A percentile compares a stretch with the other conserved stretches of the same genome.
Conservation (phyloP, 1,140 invertebrate genomes). For the Drosophila kepulauana region DNA sequence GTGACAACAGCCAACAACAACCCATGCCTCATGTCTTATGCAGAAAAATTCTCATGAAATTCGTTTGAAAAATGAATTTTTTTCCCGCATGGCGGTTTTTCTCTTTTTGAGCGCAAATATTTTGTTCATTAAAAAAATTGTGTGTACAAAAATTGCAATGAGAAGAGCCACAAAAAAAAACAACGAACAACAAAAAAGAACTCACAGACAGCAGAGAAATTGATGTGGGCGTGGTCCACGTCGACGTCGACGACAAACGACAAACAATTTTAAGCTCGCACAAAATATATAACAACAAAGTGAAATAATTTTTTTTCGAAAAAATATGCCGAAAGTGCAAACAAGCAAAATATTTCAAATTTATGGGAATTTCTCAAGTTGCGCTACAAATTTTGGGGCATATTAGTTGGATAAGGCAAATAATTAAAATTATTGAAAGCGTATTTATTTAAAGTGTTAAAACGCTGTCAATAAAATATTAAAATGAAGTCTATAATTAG, state of each 20-base stretch:
- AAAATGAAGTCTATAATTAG: no score
- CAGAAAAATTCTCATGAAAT: slow-evolving; percentile 61
- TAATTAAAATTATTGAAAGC: not conserved
- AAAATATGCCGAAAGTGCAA: slow-evolving; percentile 75
- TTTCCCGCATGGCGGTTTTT: slow-evolving; percentile 2
- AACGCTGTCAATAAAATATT: no score
- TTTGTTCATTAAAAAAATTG: slow-evolving; percentile 38
- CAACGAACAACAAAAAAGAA: not conserved
- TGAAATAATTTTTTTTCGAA: slow-evolving; percentile 32
- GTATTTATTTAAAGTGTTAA: not conserved
- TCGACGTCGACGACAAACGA: slow-evolving; percentile 49
- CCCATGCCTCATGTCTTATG: slow-evolving; percentile 36
- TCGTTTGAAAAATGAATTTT: slow-evolving; percentile 54
- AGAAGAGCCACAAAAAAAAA: not conserved
- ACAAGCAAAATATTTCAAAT: slow-evolving; percentile 76
- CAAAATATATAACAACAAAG: slow-evolving; percentile 5
- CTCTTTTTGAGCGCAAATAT: slow-evolving; percentile 31
- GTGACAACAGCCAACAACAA: not conserved
- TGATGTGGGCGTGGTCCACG: slow-evolving; percentile 63
- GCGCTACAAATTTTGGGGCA: slow-evolving; percentile 16
- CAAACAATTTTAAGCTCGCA: slow-evolving; percentile 71
- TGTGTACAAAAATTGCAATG: slow-evolving; percentile 17
- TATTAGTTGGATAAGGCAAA: slow-evolving; percentile 5
- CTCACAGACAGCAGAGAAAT: slow-evolving; percentile 44
- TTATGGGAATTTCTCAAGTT: slow-evolving; percentile 59